Conservation (phyloP, 2,888 invertebrate species). For the Drosophila diplacantha region DNA sequence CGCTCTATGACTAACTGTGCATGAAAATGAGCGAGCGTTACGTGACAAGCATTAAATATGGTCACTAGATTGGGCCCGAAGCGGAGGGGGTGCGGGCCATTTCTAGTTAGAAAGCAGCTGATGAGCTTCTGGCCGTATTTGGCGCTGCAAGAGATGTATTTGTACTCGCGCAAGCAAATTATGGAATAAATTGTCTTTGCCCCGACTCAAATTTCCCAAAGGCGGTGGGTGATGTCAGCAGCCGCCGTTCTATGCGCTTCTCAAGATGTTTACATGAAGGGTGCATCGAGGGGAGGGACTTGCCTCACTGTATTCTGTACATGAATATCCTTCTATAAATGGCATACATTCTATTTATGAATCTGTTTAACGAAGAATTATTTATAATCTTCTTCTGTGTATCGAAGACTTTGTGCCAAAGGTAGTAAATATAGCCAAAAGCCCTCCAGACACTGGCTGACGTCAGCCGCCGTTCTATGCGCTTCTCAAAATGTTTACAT, state of each 20-base stretch:
- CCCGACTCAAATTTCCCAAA: conserved; percentile 6
- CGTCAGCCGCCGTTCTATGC: conserved; percentile 26
- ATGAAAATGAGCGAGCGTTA: conserved; percentile 60
- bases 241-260: conserved; percentile 13
- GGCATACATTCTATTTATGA: not conserved
- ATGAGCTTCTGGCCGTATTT: conserved; percentile 62
- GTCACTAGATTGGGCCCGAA: conserved; percentile 10
- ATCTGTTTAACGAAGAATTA: not conserved
- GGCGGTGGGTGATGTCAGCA: conserved; percentile 38
- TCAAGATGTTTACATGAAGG: not conserved
- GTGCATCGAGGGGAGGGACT: not conserved
- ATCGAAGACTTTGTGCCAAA: not conserved
- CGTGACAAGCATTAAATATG: conserved; percentile 61
- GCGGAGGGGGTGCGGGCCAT: conserved; percentile 18
- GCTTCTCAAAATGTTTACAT: not conserved
- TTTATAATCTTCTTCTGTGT: conserved; percentile 1
- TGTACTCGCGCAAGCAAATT: conserved; percentile 22
- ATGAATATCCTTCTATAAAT: not conserved
- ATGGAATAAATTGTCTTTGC: conserved; percentile 38
- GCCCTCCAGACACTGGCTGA: conserved; percentile 17
- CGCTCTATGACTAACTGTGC: conserved; percentile 63
- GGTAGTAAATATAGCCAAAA: conserved; percentile 1
- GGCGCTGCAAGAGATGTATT: conserved; percentile 37
- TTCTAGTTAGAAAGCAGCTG: conserved; percentile 62
- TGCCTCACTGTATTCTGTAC: not conserved